Percentiles rank a stretch among this genome's conserved stretches.
Evolutionary conservation across 2,113 vertebrate species (phyloP).

Genomic region (Peromyscus leucopus): DNA sequence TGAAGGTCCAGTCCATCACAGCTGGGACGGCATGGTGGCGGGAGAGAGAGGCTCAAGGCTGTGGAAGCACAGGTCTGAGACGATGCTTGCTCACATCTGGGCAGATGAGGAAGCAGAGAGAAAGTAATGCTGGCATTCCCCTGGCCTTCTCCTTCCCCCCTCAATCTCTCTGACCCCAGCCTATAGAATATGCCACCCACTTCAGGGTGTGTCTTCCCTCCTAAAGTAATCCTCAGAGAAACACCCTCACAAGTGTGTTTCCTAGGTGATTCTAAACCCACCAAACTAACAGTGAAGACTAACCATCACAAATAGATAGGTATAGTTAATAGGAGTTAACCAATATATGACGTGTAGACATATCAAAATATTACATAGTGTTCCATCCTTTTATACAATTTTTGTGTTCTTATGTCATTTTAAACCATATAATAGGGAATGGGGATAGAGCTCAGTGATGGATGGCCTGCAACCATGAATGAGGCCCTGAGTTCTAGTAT

Average conservation of each 20-base stretch:
- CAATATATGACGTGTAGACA: neutral
- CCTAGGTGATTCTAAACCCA: neutral
- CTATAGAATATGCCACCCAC: neutral
- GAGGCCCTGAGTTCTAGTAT: neutral
- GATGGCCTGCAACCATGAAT: neutral
- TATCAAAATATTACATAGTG: neutral
- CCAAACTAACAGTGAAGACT: neutral
- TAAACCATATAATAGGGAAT: neutral
- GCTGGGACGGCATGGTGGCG: no score
- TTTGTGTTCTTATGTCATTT: neutral
- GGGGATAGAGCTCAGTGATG: neutral
- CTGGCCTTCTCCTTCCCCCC: neutral
- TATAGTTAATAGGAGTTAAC: neutral
- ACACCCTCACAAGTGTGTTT: neutral
- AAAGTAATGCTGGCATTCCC: neutral
- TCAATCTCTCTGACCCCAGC: neutral
- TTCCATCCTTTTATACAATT: neutral
- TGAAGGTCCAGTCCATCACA: neutral
- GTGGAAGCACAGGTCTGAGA: no score
- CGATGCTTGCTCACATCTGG: neutral
- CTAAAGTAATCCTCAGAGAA: neutral
- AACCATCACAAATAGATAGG: neutral
- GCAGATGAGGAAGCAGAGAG: neutral
- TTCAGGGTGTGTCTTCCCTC: neutral
- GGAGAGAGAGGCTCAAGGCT: no score